Evolutionary conservation across 2,888 invertebrate genomes (phyloP), one percentile per base, ranked within the genome.

Genomic region (Sclerodermus sp.): DNA sequence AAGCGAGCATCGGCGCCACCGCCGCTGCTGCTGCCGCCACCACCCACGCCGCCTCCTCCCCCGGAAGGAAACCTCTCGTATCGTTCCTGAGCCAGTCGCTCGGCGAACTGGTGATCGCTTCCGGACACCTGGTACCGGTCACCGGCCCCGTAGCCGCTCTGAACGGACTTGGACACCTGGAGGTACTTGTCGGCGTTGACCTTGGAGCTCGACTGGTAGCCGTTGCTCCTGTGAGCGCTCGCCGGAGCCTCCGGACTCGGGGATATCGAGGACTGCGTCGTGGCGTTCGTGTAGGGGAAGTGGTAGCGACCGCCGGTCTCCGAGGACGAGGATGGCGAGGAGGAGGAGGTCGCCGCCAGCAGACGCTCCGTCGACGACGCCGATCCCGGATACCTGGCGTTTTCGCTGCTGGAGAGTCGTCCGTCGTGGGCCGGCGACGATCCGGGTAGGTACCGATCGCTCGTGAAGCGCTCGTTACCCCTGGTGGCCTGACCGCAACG

Each of bases 341-440:
- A 67, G 18, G 70, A 67, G 4, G 74, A 71, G 1, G 69, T 71
- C 23, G 73, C 71, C 10, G 70, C 70, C 42, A 77, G 53, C 12
- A 77, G 55, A 41, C 77, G 67, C 41, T 77, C 77, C 18, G 72
- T 74, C 15, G 76, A 73, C 2, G 74, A 70, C 12, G 62, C 66
- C 6, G 69, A 60, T n/a, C 54, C 49, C 23, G 49, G 44, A 47
- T 60, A 68, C 37, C 68, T 58, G 10, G 59, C 39, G 10, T 58
- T 49, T 32, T 16, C n/a, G n/a, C n/a, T 58, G 34, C 13, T 29
- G 16, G 5, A 30, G 10, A 9, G 6, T 10, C 8, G 10, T 9
- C 46, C 53, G 29, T 69, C 70, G 56, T 70, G 70, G 8, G 57
- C 68, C 0, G 71, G 71, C 6, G 71, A 70, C 12, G 69, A 64